phyloP scores from a whole-genome alignment of 2,113 vertebrate species.

The Diphyllodes magnificus region DNA sequence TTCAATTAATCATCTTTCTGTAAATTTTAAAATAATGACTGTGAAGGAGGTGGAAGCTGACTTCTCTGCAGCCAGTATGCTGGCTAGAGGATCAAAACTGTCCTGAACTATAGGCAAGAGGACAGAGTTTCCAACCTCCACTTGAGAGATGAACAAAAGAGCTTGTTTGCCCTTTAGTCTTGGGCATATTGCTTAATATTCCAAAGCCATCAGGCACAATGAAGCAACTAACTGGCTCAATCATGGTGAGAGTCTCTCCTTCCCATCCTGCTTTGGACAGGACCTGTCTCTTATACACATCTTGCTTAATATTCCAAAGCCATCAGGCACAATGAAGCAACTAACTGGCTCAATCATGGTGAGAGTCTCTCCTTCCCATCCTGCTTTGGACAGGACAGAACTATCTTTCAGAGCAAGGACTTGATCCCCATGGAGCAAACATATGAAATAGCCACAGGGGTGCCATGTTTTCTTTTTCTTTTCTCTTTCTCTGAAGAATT shows the following conservation, averaged over 20 bases:
- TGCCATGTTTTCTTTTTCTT: slow-evolving; percentile 21
- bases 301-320: slow-evolving; percentile 21
- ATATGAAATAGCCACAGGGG: not conserved
- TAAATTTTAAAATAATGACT: not conserved
- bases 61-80: not conserved
- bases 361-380: not conserved
- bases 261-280: not conserved
- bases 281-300: no score
- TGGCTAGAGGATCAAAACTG: not conserved
- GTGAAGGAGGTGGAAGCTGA: not conserved
- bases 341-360: not conserved
- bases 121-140: not conserved
- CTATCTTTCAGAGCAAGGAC: not conserved
- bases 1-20: not conserved
- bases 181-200: not conserved
- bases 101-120: not conserved
- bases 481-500: not conserved
- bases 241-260: not conserved
- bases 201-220: not conserved
- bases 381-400: not conserved
- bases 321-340: slow-evolving; percentile 13
- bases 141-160: not conserved
- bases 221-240: not conserved
- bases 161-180: not conserved
- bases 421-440: not conserved